phyloP scores from a whole-genome alignment of 2,797 vertebrate species.

The Muraenolepis orangiensis region DNA sequence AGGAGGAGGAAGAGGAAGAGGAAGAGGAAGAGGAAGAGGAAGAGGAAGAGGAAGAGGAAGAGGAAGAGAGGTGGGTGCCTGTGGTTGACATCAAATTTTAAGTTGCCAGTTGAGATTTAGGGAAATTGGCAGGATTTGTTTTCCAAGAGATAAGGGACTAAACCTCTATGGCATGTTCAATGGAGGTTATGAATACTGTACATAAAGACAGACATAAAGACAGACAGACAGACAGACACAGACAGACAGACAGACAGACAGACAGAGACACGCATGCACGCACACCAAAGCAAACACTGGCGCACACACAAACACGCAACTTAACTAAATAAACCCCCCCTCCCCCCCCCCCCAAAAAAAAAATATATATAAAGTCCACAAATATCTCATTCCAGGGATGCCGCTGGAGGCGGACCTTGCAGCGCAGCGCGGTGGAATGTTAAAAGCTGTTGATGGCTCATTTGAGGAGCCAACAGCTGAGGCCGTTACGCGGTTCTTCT shows the following conservation, averaged over 20 bases:
- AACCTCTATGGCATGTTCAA: slow-evolving; percentile 46
- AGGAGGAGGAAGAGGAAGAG: not conserved
- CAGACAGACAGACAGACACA: slow-evolving; percentile 9
- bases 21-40: not conserved
- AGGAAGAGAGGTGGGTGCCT: slow-evolving; percentile 6
- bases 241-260: not conserved
- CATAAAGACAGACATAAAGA: slow-evolving; percentile 25
- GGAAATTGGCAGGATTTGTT: slow-evolving; percentile 48
- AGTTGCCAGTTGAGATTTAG: slow-evolving; percentile 57
- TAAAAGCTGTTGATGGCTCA: slow-evolving; percentile 72
- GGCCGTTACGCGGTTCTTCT: slow-evolving; percentile 54
- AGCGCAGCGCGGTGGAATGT: slow-evolving; percentile 54
- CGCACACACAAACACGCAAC: not conserved
- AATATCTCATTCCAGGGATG: slow-evolving; percentile 50
- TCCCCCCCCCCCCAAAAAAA: not conserved
- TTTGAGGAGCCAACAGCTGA: slow-evolving; percentile 77
- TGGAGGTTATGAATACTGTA: slow-evolving; percentile 25
- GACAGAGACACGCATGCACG: slow-evolving; percentile 23
- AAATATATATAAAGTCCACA: slow-evolving; percentile 24
- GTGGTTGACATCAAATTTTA: slow-evolving; percentile 49
- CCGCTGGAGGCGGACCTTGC: slow-evolving; percentile 51
- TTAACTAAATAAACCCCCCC: not conserved
- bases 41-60: not conserved
- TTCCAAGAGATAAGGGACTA: slow-evolving; percentile 45
- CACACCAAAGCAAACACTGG: slow-evolving; percentile 13